A percentile compares a stretch with the other conserved stretches of the same genome.
Conservation (phyloP, 2,113 vertebrate genomes). For the Patagioenas fasciata region DNA sequence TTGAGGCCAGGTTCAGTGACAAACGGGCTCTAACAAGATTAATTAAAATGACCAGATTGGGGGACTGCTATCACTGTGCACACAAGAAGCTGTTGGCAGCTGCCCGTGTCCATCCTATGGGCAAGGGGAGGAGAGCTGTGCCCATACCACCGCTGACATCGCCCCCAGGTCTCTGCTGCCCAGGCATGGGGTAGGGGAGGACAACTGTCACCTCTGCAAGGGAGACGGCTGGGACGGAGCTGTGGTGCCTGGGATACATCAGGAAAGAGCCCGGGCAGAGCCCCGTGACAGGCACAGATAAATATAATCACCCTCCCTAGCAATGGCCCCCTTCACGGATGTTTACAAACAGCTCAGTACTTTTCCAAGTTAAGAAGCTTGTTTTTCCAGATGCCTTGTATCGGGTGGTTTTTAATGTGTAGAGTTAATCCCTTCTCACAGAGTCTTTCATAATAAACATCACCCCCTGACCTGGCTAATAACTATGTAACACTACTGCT, state of each 20-base stretch:
- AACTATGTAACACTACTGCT: slow-evolving; percentile 22
- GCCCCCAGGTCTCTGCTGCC: neutral
- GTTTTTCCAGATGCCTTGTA: slow-evolving; percentile 68
- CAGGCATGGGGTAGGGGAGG: neutral
- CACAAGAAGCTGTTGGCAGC: neutral
- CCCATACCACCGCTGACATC: neutral
- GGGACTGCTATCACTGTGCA: neutral
- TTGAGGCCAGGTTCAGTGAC: neutral
- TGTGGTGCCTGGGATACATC: neutral
- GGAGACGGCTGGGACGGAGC: neutral
- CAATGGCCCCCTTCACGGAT: slow-evolving; percentile 23
- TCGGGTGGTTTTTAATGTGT: slow-evolving; percentile 50
- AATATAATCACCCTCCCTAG: slow-evolving; percentile 53
- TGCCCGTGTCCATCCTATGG: neutral
- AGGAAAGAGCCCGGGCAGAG: neutral
- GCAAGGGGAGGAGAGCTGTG: neutral
- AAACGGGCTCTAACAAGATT: neutral
- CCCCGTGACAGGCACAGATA: slow-evolving; percentile 44
- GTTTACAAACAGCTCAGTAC: slow-evolving; percentile 72
- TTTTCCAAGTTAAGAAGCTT: slow-evolving; percentile 68
- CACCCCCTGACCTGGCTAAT: slow-evolving; percentile 64
- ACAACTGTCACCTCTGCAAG: neutral
- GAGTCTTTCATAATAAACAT: slow-evolving; percentile 70
- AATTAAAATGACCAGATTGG: neutral
- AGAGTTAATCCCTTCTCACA: slow-evolving; percentile 64